Percentiles rank a stretch among this genome's conserved stretches.
Conservation (phyloP, 2,888 invertebrate species). For the Nesidiocoris tenuis region DNA sequence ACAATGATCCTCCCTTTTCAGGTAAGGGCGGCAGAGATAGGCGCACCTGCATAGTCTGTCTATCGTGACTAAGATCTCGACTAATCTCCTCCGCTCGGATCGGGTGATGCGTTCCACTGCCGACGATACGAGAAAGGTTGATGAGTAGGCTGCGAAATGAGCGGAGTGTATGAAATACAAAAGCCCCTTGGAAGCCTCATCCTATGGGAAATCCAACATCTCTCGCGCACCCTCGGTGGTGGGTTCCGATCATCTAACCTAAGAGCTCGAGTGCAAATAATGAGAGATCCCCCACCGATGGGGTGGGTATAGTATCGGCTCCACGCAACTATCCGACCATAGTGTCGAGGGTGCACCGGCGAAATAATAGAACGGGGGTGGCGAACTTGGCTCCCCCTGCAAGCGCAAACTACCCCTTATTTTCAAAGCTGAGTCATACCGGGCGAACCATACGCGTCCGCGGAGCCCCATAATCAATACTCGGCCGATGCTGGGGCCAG, state of each 20-base stretch:
- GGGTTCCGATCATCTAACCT: background rate
- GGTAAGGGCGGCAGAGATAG: background rate
- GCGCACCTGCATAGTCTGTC: background rate
- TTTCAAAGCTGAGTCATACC: conserved; percentile 18
- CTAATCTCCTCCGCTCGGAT: conserved; percentile 2
- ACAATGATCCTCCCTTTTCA: conserved; percentile 29
- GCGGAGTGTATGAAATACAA: conserved; percentile 21
- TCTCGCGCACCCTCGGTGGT: background rate
- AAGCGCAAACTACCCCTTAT: background rate
- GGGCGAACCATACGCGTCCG: conserved; percentile 19
- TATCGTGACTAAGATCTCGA: conserved; percentile 3
- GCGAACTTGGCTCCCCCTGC: background rate
- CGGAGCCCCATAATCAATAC: conserved; percentile 31
- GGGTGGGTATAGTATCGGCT: conserved; percentile 3
- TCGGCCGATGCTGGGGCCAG: background rate
- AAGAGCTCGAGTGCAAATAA: conserved; percentile 1
- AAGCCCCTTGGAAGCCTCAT: conserved; percentile 17
- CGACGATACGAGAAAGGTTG: background rate
- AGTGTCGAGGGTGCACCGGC: conserved; percentile 14
- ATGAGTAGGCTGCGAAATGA: background rate
- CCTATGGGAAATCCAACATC: conserved; percentile 25
- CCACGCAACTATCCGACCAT: background rate
- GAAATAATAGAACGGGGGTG: conserved; percentile 24
- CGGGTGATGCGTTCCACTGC: background rate
- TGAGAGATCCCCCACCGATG: background rate